A percentile compares a stretch with the other conserved stretches of the same genome.
Conservation (phyloP, 1,140 invertebrate species). For the Drosophila triauraria region DNA sequence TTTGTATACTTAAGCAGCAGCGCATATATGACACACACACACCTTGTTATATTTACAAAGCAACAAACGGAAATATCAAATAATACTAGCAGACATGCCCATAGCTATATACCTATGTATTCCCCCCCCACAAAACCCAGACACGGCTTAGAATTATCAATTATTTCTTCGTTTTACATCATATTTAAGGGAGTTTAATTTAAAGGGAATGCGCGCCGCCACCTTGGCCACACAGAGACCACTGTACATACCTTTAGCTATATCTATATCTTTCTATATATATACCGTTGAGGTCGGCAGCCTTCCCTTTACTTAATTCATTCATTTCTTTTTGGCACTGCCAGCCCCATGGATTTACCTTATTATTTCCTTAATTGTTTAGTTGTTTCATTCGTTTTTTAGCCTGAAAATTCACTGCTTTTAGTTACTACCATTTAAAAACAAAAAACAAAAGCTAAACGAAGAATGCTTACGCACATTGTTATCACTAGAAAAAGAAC, state of each 20-base stretch:
- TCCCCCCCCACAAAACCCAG: neutral
- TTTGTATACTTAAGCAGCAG: conserved; percentile 80
- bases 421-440: conserved; percentile 34
- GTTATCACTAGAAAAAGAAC: conserved; percentile 55
- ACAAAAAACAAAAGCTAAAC: conserved; percentile 39
- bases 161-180: conserved; percentile 14
- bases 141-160: conserved; percentile 19
- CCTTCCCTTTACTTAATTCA: conserved; percentile 8
- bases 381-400: conserved; percentile 31
- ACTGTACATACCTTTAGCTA: conserved; percentile 47
- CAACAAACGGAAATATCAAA: conserved; percentile 22
- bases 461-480: conserved; percentile 51
- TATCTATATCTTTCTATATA: conserved; percentile 14
- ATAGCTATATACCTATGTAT: conserved; percentile 23
- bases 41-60: conserved; percentile 70
- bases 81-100: conserved; percentile 42
- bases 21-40: conserved; percentile 51
- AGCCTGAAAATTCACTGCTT: conserved; percentile 14
- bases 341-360: conserved; percentile 16
- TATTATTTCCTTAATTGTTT: conserved; percentile 10
- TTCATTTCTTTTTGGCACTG: conserved; percentile 41
- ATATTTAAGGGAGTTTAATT: conserved; percentile 17
- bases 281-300: conserved; percentile 15
- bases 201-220: conserved; percentile 13
- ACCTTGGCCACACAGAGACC: conserved; percentile 16